Base-by-base conservation (phyloP, 2,797 vertebrate species). In the Falco novaeseelandiae region DNA sequence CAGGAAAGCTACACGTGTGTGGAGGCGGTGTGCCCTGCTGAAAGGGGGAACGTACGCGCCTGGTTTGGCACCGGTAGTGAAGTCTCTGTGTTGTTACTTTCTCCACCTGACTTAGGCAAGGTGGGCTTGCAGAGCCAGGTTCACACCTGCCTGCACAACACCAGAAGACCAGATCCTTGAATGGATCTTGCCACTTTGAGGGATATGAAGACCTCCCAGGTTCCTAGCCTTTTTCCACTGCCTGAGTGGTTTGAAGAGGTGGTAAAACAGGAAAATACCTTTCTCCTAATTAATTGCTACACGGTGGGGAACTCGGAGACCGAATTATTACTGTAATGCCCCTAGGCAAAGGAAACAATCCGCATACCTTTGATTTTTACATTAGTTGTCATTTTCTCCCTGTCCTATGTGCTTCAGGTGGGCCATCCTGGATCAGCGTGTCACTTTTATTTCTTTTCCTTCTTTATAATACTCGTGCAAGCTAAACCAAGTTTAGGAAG, bases 371-470 rank as follows among this genome's bases (percentile, higher is more conserved):
- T 76, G 34, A 61, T 84, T 93, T 92, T 78, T 57, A 26, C 30
- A 4, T 80, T 58, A 66, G 36, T 73, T 57, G 83, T 97, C 34
- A 36, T 92, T 90, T 27, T 48, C 93, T 92, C 59, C 19, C 44
- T 90, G 29, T 63, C 65, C 48, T 40, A 10, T 18, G 6, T 7
- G 22, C 12, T 91, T 90, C 17, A 29, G 32, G 15, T 81, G 23
- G 62, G 66, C 10, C 48, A 57, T 86, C 87, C 55, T 83, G 81
- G 63, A 92, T 42, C 67, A 85, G 26, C 6, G 4, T 74, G 93
- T 90, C 66, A 74, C 34, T 83, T 94, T 78, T 90, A 90, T 87
- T 90, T 74, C 51, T 85, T 94, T 92, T 83, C 44, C n/a, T 73
- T 62, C 59, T 88, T 66, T 73, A 34, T 92, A 66, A 34, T 67